Conservation (phyloP, 2,113 vertebrate genomes). For the Himantopus leucocephalus region DNA sequence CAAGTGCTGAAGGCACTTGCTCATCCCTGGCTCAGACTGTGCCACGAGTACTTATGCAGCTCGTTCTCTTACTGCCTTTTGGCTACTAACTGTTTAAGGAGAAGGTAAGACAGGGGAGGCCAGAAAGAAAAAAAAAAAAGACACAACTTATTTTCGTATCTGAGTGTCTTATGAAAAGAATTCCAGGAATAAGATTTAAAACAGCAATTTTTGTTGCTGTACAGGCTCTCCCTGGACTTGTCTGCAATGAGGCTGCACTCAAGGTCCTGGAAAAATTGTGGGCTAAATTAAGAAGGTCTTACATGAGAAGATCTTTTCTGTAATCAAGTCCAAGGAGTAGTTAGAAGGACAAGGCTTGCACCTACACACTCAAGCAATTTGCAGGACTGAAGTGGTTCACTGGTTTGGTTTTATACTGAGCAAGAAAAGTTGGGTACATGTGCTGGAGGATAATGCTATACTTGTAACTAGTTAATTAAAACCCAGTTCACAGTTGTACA, state of each 20-base stretch:
- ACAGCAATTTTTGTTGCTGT: not conserved
- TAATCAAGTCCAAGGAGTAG: not conserved
- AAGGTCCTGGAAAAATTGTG: not conserved
- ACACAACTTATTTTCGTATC: not conserved
- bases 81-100: not conserved
- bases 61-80: not conserved
- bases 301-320: not conserved
- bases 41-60: not conserved
- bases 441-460: not conserved
- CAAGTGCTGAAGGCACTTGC: not conserved
- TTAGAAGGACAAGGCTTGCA: not conserved
- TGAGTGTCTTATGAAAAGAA: not conserved
- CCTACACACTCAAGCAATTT: not conserved
- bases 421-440: not conserved
- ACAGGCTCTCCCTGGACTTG: not conserved
- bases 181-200: not conserved
- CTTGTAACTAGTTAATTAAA: not conserved
- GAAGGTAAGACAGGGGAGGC: not conserved
- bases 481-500: not conserved
- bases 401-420: not conserved
- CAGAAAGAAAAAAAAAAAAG: not conserved
- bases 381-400: not conserved
- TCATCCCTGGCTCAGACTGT: not conserved
- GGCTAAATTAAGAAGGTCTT: not conserved
- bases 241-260: not conserved